Evolutionary conservation across 2,888 invertebrate species (phyloP), one percentile per base, ranked within the genome.

Genomic region (Leucozona laternaria): DNA sequence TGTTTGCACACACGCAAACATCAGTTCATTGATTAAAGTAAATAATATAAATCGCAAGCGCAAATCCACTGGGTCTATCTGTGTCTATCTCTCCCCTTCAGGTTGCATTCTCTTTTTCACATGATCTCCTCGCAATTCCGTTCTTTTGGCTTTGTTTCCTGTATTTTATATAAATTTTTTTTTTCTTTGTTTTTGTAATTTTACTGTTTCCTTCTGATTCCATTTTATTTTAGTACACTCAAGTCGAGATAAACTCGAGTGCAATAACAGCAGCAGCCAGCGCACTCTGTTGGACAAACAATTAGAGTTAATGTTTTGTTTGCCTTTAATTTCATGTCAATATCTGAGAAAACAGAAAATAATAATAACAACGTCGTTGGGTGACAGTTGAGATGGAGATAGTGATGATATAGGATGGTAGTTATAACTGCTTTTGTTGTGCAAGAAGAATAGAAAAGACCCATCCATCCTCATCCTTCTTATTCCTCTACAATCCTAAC

Each of bases 211-310:
- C 78, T 45, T 68, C 66, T 68, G 78, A 68, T 72, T 81, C 64
- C 68, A 34, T 66, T 73, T 28, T 40, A 22, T 76, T 68, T 62
- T 62, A 62, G 25, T n/a, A 28, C 72, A 78, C 71, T 53, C 8
- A n/a, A 82, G 77, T 53, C 8, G 25, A 82, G 77, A 66, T 22
- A 72, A 58, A 62, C 31, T 78, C 66, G 40, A 83, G 78, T 79
- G 79, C 79, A 83, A 68, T 70, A 68, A 53, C 68, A 78, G 13
- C 64, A 71, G 11, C 55, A 58, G 22, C 37, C 48, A 83, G 83
- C 79, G 79, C 83, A 83, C 83, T 79, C 75, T 83, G 75, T 75
- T 83, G 83, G 83, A 64, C 79, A 83, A 83, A 83, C 83, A 83
- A 79, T 83, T 83, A 83, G 62, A 83, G 73, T 83, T 83, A 83